Base-by-base conservation (phyloP, 2,888 invertebrate species). In the Clitarchus hookeri region DNA sequence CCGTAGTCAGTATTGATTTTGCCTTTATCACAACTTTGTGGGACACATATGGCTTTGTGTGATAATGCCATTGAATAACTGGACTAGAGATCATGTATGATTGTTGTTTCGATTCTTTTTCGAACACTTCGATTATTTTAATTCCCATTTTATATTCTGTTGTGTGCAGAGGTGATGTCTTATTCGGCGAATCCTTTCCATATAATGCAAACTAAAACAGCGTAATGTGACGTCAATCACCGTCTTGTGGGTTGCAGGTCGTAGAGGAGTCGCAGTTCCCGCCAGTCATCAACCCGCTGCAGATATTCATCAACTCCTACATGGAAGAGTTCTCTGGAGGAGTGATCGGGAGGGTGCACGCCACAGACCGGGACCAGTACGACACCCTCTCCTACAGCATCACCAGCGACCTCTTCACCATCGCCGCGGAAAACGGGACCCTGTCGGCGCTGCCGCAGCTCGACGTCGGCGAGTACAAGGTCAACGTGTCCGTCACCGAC, bases 231-330 rank as follows among this genome's bases (percentile, higher is more conserved):
- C 36, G 36, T 36, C 1, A 36, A 36, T 53, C 13, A 19, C 16
- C 92, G 6, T 90, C 90, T 90, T 90, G 93, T 85, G 89, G 90
- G 86, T 90, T 93, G 77, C 89, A 91, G 90, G 87, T 89, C 83
- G 78, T 93, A 84, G 93, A 94, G 89, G 93, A 93, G 89, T 93
- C 93, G 85, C 91, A 92, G 79, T 93, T 92, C 89, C 92, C 93
- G 25, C 94, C 94, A 2, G 91, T 91, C 27, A 91, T 93, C 25
- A 90, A 91, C 23, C 92, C 93, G 44, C 90, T 93, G n/a, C 91
- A 92, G 86, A 91, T 93, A 23, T 90, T 91, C 6, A 89, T 94
- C 86, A 92, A 91, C 86, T 92, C 93, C 0, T 91, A 92, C 86
- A 90, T 90, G 86, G 93, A 92, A 87, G 91, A 91, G 86, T 93